Base-by-base conservation (phyloP, 1,140 invertebrate species). In the Drosophila takahashii region DNA sequence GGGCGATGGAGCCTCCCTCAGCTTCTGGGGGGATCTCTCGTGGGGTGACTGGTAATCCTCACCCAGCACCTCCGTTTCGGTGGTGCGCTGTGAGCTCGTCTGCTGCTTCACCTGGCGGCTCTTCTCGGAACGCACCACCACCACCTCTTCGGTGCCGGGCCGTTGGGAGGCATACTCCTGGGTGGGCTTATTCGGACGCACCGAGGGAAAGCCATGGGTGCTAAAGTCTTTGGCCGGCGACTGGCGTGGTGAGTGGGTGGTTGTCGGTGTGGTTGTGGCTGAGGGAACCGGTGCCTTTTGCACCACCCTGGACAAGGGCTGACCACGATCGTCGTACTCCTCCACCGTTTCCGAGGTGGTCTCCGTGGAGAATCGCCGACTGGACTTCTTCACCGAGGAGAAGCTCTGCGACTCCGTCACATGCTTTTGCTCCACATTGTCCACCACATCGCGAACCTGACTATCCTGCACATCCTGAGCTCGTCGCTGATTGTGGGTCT, bases 161-260 rank as follows among this genome's bases (percentile, higher is more conserved):
- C 90, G 57, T 36, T 92, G 81, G 0, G 62, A 66, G 36, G 76
- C 37, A 53, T 84, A 90, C 52, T 92, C 84, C 66, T 92, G 90
- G 2, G 90, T 92, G 39, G 81, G 79, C 48, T 91, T 92, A 29
- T 92, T 77, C n/a, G 85, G 57, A 22, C 67, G 77, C 32, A 92
- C 91, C 62, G 91, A 92, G 4, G 91, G 91, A 48, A 92, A 92
- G 1, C 91, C 91, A 29, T 92, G 91, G 10, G 91, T 92, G 36
- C 78, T 83, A 45, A 92, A 92, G 26, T 91, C 90, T 11, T 60
- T 34, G 7, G 36, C 56, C 26, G 51, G 61, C 10, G 57, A 47
- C 32, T 64, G 58, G 1, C 56, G 57, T 11, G 58, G 39, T 4
- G 71, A 53, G 13, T 72, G 66, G 9, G 75, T 44, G 0, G 80